Base-by-base conservation (phyloP, 2,888 invertebrate genomes). In the Catocala sponsa region DNA sequence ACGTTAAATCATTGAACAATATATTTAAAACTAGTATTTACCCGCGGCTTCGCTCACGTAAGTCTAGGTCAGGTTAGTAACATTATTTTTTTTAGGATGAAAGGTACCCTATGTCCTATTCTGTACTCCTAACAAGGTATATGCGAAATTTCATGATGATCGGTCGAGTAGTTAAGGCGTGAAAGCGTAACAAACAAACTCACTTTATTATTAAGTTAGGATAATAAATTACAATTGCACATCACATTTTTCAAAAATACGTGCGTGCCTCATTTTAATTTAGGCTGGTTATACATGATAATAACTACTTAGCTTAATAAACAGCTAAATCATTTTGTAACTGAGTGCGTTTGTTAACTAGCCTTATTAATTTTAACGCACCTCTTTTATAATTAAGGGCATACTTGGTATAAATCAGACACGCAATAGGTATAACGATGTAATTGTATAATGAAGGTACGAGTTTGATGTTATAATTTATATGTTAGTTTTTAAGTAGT, bases 331-430 rank as follows among this genome's bases (percentile, higher is more conserved):
- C 68, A 68, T 73, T 55, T 55, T 63, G 55, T 62, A 65, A 72
- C 57, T 62, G 54, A 77, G 57, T 68, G 48, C 38, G 67, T 60
- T 63, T 72, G 65, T 65, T 55, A 76, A 69, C 59, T 57, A 70
- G 62, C 63, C 65, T 70, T 68, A 79, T 79, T 74, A 78, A 63
- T 77, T 68, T 63, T 33, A 65, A 70, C 70, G 63, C 70, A 64
- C 70, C 73, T 65, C 49, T 50, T 59, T 32, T 48, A 72, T 82
- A 76, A 79, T 79, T 74, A 74, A 61, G 59, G 65, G 60, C 54
- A 61, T 43, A 38, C 42, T n/a, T 32, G 38, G n/a, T 47, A 65
- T 57, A 51, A 77, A 69, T 67, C 60, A 63, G 59, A 64, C 48
- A 55, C 67, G 61, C 48, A 59, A 72, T 65, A 62, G 59, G 25